Percentiles rank a stretch among this genome's conserved stretches.
phyloP scores from a whole-genome alignment of 2,113 vertebrate species.

The Chauna torquata region DNA sequence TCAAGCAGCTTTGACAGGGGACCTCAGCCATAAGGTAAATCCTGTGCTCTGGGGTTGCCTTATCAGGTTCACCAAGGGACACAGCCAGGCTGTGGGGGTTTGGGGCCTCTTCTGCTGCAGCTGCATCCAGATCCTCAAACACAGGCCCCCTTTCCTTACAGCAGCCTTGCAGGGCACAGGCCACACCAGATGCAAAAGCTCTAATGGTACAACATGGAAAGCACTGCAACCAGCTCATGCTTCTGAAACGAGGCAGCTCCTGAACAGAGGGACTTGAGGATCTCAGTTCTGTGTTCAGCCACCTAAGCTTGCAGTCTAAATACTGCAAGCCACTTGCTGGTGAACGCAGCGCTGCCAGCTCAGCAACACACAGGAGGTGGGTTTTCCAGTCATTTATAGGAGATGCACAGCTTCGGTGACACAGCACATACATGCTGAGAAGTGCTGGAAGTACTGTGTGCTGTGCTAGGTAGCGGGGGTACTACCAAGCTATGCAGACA shows the following conservation, averaged over 20 bases:
- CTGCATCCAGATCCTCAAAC: background rate
- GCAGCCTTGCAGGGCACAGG: background rate
- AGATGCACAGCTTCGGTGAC: background rate
- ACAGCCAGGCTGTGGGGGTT: background rate
- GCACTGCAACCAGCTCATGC: no score
- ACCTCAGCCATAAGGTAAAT: background rate
- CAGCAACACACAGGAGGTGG: background rate
- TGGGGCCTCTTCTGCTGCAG: background rate
- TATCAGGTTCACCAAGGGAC: rapidly evolving
- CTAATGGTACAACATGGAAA: background rate
- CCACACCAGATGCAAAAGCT: background rate
- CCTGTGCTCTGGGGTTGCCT: background rate
- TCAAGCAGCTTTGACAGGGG: background rate
- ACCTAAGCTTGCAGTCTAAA: background rate
- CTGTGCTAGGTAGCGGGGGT: no score
- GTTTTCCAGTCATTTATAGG: background rate
- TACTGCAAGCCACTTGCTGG: background rate
- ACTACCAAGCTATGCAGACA: background rate
- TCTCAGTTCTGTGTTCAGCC: background rate
- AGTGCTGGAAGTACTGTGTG: background rate
- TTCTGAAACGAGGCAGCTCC: background rate
- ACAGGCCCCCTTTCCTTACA: background rate
- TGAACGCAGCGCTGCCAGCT: background rate
- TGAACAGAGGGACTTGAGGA: background rate
- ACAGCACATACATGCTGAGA: background rate